Conservation (phyloP, 92 coral and sea anemone species). For the Pocillopora grandis region DNA sequence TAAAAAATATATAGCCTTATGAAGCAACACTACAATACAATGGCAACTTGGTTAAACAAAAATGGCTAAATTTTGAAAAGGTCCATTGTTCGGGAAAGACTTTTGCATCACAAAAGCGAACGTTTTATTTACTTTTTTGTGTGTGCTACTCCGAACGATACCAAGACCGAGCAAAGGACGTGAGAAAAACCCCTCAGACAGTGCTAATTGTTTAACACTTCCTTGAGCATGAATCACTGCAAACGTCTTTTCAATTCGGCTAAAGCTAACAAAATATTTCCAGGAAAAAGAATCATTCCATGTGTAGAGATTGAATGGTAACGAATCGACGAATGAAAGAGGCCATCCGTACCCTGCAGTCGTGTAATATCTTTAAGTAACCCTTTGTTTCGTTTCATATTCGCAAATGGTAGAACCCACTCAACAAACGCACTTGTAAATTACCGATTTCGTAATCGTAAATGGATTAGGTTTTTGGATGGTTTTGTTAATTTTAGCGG, state of each 20-base stretch:
- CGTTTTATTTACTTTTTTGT: slow-evolving; percentile 36
- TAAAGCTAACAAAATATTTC: background rate
- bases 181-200: slow-evolving; percentile 31
- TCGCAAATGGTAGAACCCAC: background rate
- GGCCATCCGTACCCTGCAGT: background rate
- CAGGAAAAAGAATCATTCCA: background rate
- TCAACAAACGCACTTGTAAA: background rate
- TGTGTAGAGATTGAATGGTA: background rate
- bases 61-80: slow-evolving; percentile 35
- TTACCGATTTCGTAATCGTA: background rate
- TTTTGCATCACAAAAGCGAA: slow-evolving; percentile 40
- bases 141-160: slow-evolving; percentile 10
- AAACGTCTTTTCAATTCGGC: background rate
- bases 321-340: slow-evolving; percentile 21
- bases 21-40: slow-evolving; percentile 32
- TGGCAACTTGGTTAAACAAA: slow-evolving; percentile 37
- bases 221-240: background rate
- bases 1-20: slow-evolving; percentile 20
- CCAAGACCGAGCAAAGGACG: slow-evolving; percentile 19
- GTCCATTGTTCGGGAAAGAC: slow-evolving; percentile 22
- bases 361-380: background rate
- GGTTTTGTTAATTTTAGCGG: slow-evolving; percentile 1
- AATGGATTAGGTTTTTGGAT: background rate
- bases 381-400: background rate
- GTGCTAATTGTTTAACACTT: slow-evolving; percentile 36